Base-by-base conservation (phyloP, 2,113 vertebrate genomes). In the Anarhynchus alexandrinus region DNA sequence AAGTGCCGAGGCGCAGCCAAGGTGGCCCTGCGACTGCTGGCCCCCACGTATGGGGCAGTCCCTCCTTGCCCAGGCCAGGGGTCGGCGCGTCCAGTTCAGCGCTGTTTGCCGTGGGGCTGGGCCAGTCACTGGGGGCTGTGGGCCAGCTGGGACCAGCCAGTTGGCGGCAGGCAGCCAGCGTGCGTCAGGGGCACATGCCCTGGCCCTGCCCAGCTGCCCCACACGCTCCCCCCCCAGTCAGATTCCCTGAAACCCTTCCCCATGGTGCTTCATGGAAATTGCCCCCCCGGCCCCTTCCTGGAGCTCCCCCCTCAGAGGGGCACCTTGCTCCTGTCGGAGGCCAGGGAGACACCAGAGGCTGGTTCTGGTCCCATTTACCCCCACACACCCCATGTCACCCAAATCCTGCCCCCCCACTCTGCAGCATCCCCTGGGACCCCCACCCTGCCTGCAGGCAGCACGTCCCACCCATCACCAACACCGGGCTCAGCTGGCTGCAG, bases 31-130 rank as follows among this genome's bases (percentile, higher is more conserved):
- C 11, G 16, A 91, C 79, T 4, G 4, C 55, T 54, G 71, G 47
- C 66, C 55, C n/a, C 4, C 7, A 21, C 10, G 6, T 66, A 47
- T 1, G 0, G 51, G 34, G 32, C 61, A 4, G 5, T 25, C 55
- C 42, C 32, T 81, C 43, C 69, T 65, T 73, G 73, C 64, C 51
- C 83, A 69, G 58, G 51, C 21, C 90, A 86, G 83, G 72, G 93
- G 92, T 80, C 40, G 5, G 43, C 64, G 86, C 3, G 15, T 45
- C 84, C 88, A 70, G 77, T 62, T 49, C 72, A 51, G 71, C 0
- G 5, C 69, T 93, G 85, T 93, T 94, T 96, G 93, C 73, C 9
- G 0, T 89, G 81, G 64, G 92, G 87, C n/a, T 80, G 76, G 74
- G 67, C 62, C 80, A 67, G 83, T 36, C 29, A 52, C 21, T 1